These are phyloP conservation scores for Entomobrya multifasciata DNA, from an alignment of 2,888 invertebrate species.

Conservation along the genomic window DNA sequence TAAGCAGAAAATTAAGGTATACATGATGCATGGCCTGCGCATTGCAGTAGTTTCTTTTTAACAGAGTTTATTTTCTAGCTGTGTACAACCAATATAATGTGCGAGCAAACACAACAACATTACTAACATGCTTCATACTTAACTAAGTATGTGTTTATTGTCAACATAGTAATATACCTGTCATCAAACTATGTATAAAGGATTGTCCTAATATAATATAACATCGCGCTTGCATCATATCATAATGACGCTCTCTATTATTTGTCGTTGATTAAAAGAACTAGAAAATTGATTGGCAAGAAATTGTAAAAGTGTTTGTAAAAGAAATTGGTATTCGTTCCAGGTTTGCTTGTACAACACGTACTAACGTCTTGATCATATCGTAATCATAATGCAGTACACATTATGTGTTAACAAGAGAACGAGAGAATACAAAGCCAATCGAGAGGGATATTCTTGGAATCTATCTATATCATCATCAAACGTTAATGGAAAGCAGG, in stretches of 20 bases:
- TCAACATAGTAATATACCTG: too few relatives aligned
- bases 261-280: slow-evolving; percentile 33
- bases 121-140: too few relatives aligned
- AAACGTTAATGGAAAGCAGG: background rate
- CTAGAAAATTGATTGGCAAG: background rate
- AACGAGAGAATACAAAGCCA: slow-evolving; percentile 1
- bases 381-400: background rate
- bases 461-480: too few relatives aligned
- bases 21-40: slow-evolving; percentile 62
- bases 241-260: background rate
- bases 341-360: slow-evolving; percentile 15
- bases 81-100: too few relatives aligned
- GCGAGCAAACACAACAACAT: too few relatives aligned
- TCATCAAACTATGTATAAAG: too few relatives aligned
- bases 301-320: background rate
- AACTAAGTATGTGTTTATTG: too few relatives aligned
- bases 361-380: too few relatives aligned
- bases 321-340: slow-evolving; percentile 27
- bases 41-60: slow-evolving; percentile 47
- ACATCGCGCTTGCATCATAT: too few relatives aligned
- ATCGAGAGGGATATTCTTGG: slow-evolving; percentile 11
- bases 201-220: too few relatives aligned
- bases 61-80: too few relatives aligned
- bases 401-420: slow-evolving; percentile 32
- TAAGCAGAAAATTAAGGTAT: slow-evolving; percentile 67